Evolutionary conservation across 1,140 invertebrate genomes (phyloP).

Genomic region (Conus ventricosus): DNA sequence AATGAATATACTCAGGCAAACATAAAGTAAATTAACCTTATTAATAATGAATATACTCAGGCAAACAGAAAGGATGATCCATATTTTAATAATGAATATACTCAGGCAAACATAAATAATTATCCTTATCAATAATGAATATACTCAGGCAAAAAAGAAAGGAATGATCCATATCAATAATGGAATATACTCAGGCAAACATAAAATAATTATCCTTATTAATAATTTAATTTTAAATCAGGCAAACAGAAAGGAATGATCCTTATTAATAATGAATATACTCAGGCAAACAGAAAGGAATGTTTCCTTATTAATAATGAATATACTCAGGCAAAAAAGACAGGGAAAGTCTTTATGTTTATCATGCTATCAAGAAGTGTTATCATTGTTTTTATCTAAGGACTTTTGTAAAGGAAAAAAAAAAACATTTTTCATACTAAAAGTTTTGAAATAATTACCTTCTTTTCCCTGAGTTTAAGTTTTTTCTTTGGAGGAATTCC

Average conservation of each 20-base stretch:
- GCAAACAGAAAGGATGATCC: no score
- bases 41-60: no score
- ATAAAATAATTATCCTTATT: no score
- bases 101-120: not conserved
- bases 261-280: not conserved
- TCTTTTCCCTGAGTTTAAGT: not conserved
- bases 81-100: not conserved
- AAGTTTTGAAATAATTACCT: not conserved
- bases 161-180: no score
- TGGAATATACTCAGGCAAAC: no score
- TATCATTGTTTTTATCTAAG: not conserved
- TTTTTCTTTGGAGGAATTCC: not conserved
- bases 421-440: not conserved
- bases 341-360: not conserved
- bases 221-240: no score
- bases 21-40: no score
- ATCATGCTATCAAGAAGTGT: not conserved
- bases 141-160: no score
- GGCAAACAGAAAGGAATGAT: no score
- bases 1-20: no score
- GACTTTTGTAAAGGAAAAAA: not conserved
- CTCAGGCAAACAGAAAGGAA: not conserved
- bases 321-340: not conserved
- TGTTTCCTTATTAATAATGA: no score
- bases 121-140: no score